Evolutionary conservation across 2,797 vertebrate genomes (phyloP), one percentile per base, ranked within the genome.

Genomic region (Takifugu rubripes): DNA sequence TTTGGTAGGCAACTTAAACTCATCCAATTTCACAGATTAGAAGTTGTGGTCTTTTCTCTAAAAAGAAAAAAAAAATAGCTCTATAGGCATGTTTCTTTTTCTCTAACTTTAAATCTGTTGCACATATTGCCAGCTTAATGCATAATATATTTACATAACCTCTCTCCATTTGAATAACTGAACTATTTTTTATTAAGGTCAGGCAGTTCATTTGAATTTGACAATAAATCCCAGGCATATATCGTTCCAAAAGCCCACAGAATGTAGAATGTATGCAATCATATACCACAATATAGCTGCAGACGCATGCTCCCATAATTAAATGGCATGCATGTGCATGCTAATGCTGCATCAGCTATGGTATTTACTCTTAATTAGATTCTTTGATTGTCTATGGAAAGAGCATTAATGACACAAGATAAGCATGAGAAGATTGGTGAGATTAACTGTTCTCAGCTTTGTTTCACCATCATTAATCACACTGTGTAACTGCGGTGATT

Each of bases 11-110:
- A 86, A 89, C 55, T 85, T 85, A 88, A 86, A 86, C 84, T 82
- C 76, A 90, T 91, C 87, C 88, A 87, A 85, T 91, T 89, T 90
- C 85, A 90, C 87, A 89, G 83, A 89, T 88, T 89, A 87, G 55
- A 66, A 82, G 76, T 75, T 72, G 78, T 78, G 75, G 78, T 84
- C 43, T 66, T 49, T 45, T 54, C 57, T 68, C 61, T 67, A 75
- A 52, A 82, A 74, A 66, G 36, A 14, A 40, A 21, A 21, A 26
- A 52, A 83, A 73, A 65, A 16, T 66, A 45, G 47, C 57, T 68
- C n/a, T 55, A 73, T 73, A 44, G 1, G 43, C 43, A 69, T 67
- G 17, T 53, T 33, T 72, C 21, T 21, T 61, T 77, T 66, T 65
- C 43, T 66, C 59, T 43, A 49, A 48, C 56, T 69, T 59, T 52